Base-by-base conservation (phyloP, 2,797 vertebrate species). In the Amniataba percoides region DNA sequence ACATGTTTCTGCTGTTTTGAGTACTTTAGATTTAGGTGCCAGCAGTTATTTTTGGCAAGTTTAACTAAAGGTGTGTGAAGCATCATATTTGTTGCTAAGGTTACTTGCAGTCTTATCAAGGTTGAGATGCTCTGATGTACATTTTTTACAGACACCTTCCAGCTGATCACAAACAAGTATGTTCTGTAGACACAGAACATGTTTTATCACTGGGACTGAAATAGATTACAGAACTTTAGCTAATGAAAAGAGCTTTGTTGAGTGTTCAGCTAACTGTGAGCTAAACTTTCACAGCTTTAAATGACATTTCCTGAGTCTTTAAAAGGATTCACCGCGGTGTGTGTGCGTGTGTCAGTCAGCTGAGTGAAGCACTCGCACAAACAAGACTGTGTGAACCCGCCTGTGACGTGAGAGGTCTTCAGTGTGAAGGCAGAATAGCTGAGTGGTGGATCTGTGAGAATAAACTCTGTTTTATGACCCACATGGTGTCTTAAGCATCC, bases 401-500 rank as follows among this genome's bases (percentile, higher is more conserved):
- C 34, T 11, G 40, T 63, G 67, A 59, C 58, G 48, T 67, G 51
- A n/a, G 31, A 60, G 39, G 58, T 51, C 23, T 52, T 19, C 0
- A 1, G 46, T 52, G 51, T 42, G 43, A 69, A 53, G 59, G 21
- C 15, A 55, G 46, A 59, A 61, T 34, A 64, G 46, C 46, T 0
- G 0, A 59, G 53, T 14, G 34, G 59, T 67, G 39, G 39, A 64
- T 60, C 40, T 61, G 34, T 61, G 18, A 57, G 56, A 76, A 79
- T 74, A 34, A 65, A 69, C 8, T 15, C 18, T 4, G 23, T 58
- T 64, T 72, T 65, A 55, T 46, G 55, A 66, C 18, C 65, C 60
- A 65, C 60, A 4, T 55, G 19, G 27, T 81, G 59, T 72, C 40
- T 57, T 57, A 56, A 76, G 66, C 67, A 48, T 19, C 3, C 51